Evolutionary conservation across 2,113 vertebrate genomes (phyloP).

Genomic region (Cebidichthys violaceus): DNA sequence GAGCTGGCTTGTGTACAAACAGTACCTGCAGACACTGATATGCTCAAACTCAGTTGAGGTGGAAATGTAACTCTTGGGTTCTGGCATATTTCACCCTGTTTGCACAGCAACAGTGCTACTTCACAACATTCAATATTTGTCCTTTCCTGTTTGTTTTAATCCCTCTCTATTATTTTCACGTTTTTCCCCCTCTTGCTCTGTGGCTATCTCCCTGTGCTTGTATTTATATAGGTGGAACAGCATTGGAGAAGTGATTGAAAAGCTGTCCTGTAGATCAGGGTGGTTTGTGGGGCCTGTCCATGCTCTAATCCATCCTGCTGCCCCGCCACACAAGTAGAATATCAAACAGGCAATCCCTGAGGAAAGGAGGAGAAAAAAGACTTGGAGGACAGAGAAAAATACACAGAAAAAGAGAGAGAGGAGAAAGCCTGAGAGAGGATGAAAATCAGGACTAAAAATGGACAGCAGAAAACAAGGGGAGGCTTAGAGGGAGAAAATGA

Average conservation of each 20-base stretch:
- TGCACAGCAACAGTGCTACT: conserved; percentile 37
- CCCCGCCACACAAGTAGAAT: conserved; percentile 85
- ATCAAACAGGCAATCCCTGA: conserved; percentile 80
- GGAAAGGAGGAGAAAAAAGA: conserved; percentile 73
- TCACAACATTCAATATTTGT: conserved; percentile 71
- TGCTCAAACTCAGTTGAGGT: conserved; percentile 24
- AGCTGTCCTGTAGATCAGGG: conserved; percentile 86
- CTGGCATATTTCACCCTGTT: conserved; percentile 50
- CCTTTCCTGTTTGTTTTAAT: conserved; percentile 71
- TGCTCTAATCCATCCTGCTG: conserved; percentile 89
- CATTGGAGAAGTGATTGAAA: conserved; percentile 85
- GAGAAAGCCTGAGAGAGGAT: conserved; percentile 42
- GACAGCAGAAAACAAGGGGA: conserved; percentile 38
- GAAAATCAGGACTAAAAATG: conserved; percentile 48
- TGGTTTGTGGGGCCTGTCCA: conserved; percentile 88
- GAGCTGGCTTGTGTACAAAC: conserved; percentile 38
- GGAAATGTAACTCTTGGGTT: conserved; percentile 24
- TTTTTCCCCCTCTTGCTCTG: conserved; percentile 29
- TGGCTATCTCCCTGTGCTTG: conserved; percentile 53
- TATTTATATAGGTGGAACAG: conserved; percentile 79
- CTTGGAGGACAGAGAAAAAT: conserved; percentile 36
- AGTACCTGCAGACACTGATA: conserved; percentile 43
- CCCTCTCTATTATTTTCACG: conserved; percentile 50
- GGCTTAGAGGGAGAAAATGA: conserved; percentile 24
- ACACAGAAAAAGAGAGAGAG: conserved; percentile 63